These are phyloP conservation scores for Catocala nupta DNA, from an alignment of 2,888 invertebrate species.

Conservation along the genomic window DNA sequence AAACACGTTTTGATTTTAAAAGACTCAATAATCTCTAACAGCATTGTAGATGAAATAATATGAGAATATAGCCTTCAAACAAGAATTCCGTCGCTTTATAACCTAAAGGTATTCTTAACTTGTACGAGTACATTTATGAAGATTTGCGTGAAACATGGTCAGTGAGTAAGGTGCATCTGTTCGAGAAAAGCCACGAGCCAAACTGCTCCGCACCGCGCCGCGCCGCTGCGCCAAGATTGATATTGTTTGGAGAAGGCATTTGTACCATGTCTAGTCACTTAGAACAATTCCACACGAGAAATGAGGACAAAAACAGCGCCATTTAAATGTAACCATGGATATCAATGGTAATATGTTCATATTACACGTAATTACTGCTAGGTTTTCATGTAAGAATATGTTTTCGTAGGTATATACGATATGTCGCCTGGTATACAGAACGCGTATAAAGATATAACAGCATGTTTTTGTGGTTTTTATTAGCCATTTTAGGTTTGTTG, in stretches of 20 bases:
- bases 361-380: neutral
- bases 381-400: no score
- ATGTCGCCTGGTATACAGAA: no score
- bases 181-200: constrained; percentile 12
- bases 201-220: constrained; percentile 21
- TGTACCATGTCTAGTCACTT: constrained; percentile 31
- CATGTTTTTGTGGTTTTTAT: no score
- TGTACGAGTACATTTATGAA: constrained; percentile 30
- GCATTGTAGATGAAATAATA: no score
- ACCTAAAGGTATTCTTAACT: neutral
- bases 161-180: constrained; percentile 38
- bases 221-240: constrained; percentile 35
- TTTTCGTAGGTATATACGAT: no score
- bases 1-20: no score
- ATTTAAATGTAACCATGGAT: neutral
- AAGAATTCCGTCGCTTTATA: no score
- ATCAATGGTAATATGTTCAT: neutral
- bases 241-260: constrained; percentile 40
- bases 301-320: neutral
- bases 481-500: no score
- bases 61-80: no score
- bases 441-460: no score
- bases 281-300: constrained; percentile 11
- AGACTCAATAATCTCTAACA: no score
- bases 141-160: constrained; percentile 44